phyloP scores from a whole-genome alignment of 2,113 vertebrate genomes.

The Stomatorhinus ivindoensis region DNA sequence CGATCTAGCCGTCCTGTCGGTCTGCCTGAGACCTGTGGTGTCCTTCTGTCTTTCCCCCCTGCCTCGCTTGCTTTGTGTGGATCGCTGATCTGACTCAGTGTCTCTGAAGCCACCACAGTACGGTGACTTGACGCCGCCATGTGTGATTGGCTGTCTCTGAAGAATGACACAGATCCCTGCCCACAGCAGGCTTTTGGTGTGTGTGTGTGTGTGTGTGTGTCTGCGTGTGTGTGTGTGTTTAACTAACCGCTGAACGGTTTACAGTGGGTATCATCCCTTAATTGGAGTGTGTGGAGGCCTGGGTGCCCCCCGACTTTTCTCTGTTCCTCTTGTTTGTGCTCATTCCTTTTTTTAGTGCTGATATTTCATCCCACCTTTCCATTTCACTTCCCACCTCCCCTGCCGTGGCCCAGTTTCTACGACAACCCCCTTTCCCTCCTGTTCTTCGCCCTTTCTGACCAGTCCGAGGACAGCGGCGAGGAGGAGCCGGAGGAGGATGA shows the following conservation, averaged over 20 bases:
- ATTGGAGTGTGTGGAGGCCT: not conserved
- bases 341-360: not conserved
- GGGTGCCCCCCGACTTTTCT: not conserved
- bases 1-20: not conserved
- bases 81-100: not conserved
- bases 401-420: constrained; percentile 31
- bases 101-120: not conserved
- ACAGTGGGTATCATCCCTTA: not conserved
- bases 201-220: not conserved
- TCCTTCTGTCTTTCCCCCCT: not conserved
- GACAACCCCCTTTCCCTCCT: constrained; percentile 85
- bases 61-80: not conserved
- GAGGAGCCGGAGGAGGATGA: constrained; percentile 76
- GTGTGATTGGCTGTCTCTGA: not conserved
- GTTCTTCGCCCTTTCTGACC: constrained; percentile 82
- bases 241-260: not conserved
- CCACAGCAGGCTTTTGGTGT: not conserved
- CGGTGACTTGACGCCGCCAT: not conserved
- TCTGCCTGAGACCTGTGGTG: not conserved
- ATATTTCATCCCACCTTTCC: constrained; percentile 2
- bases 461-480: constrained; percentile 89
- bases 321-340: not conserved
- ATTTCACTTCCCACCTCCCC: constrained; percentile 19
- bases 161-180: not conserved
- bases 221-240: not conserved